Base-by-base conservation (phyloP, 2,888 invertebrate genomes). In the Eustalomyia histrio region DNA sequence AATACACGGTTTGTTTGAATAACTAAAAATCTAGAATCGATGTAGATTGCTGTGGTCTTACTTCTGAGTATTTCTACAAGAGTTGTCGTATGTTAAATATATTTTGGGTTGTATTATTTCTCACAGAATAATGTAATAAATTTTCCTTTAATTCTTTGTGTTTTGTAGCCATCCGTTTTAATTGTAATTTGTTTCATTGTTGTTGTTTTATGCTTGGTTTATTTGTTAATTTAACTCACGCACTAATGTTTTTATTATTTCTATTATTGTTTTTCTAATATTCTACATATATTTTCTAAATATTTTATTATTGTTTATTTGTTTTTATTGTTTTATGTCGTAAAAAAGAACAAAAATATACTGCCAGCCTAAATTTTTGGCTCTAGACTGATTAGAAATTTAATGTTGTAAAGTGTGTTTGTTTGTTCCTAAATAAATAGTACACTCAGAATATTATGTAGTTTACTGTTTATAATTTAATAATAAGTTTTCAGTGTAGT, bases 211-310 rank as follows among this genome's bases (percentile, higher is more conserved):
- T 55, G 24, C 43, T 53, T 6, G 0, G 14, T 35, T 29, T 71
- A 52, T 52, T 76, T 76, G 39, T 52, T 55, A 76, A 80, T 80
- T 80, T 63, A 72, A 68, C 71, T 67, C 80, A 80, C 80, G 80
- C 75, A 72, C 72, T 52, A 68, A 33, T 75, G n/a, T 76, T 72
- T 67, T 21, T 47, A n/a, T 53, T 55, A 33, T 43, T 67, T 50
- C 58, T 57, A 17, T 75, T 69, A 52, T 69, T 68, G n/a, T 63
- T 71, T 8, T 50, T 35, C 4, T n/a, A n/a, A n/a, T n/a, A n/a
- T 18, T 10, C n/a, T 21, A 35, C 39, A 60, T 12, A 16, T 8
- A 39, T 35, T 65, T 39, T 52, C 21, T 39, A 67, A 67, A 43
- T 12, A 24, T 9, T 21, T 17, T 18, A 3, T 29, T 29, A 7